These are phyloP conservation scores for Craniophora ligustri DNA, from an alignment of 2,888 invertebrate genomes.

Conservation along the genomic window DNA sequence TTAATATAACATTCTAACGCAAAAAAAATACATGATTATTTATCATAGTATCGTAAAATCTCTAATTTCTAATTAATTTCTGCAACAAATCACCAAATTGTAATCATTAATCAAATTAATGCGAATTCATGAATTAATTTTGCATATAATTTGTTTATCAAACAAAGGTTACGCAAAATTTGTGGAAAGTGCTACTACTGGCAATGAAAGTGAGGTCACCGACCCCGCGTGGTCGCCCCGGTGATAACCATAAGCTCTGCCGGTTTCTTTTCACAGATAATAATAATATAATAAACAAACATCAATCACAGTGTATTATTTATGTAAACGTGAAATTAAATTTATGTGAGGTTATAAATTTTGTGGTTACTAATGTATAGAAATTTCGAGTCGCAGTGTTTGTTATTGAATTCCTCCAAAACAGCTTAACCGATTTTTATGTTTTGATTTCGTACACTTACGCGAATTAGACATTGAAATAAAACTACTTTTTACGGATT, in stretches of 20 bases:
- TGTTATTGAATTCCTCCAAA: no score
- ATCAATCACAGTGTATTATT: constrained; percentile 1
- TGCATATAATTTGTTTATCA: constrained; percentile 9
- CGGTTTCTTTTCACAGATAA: constrained; percentile 33
- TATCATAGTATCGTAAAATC: constrained; percentile 2
- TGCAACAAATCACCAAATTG: background rate
- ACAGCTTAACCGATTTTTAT: no score
- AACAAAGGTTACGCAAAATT: constrained; percentile 32
- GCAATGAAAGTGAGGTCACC: constrained; percentile 54
- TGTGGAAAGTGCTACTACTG: constrained; percentile 49
- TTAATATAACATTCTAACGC: no score
- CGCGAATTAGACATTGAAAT: no score
- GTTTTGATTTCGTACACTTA: no score
- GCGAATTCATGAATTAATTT: constrained; percentile 5
- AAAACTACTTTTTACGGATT: no score
- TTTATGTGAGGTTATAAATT: background rate
- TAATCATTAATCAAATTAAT: constrained; percentile 4
- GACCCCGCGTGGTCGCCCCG: constrained; percentile 27
- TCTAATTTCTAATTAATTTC: background rate
- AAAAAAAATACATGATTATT: no score
- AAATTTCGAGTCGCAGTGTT: no score
- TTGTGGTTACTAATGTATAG: no score
- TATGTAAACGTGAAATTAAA: background rate
- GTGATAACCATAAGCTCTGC: constrained; percentile 16
- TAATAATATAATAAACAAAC: constrained; percentile 1